Evolutionary conservation across 2,888 invertebrate genomes (phyloP), one percentile per base, ranked within the genome.

Genomic region (Philereme transversata): DNA sequence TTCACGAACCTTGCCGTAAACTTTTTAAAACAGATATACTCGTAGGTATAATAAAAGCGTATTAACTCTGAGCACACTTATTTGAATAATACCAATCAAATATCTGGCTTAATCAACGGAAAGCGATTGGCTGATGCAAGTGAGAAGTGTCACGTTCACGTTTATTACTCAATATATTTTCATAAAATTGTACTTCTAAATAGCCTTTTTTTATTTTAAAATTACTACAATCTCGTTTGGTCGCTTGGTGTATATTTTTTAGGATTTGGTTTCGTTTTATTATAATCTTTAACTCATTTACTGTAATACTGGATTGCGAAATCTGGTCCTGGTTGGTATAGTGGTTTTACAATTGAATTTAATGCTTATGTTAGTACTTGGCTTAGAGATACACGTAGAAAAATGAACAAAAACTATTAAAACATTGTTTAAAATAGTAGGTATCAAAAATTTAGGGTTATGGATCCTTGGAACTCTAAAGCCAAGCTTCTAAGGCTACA

Each of bases 121-220:
- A 77, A 77, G 72, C 77, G 77, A 81, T 83, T 79, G 84, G 82
- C 72, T 76, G 75, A 67, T n/a, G 51, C 69, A 76, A 83, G 81
- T 81, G 78, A 79, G 81, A 84, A 84, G 74, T 83, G 82, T 83
- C 84, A 78, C 77, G 69, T 82, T 83, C 84, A 78, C 77, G 69
- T 82, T 81, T 77, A 82, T 79, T 79, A 75, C 78, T 71, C 77
- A 77, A 79, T 84, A 81, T 83, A 79, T 83, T 83, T 75, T 76
- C 76, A 82, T 84, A 79, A 82, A 82, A 78, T 75, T 72, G 78
- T 76, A 72, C 69, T 76, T 78, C 77, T 83, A 76, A 72, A 76
- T 78, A 76, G 75, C 69, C 69, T 79, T 22, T 22, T 73, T 72
- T 74, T 53, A 70, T 74, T 75, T 78, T 77, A 69, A 74, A 73